Base-by-base conservation (phyloP, 2,797 vertebrate genomes). In the Falco cherrug region DNA sequence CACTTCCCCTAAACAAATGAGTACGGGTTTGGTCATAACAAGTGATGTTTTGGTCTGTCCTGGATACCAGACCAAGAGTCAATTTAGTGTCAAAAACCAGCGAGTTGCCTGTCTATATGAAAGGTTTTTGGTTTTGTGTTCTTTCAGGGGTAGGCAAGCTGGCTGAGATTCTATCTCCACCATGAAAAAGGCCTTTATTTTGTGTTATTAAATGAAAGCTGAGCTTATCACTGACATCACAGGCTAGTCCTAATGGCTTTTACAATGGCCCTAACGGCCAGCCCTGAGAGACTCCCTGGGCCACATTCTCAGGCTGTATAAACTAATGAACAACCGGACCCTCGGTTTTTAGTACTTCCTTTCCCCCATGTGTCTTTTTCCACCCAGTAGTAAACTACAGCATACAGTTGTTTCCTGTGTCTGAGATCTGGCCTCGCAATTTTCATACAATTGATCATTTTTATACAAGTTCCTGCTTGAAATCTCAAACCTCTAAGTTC, bases 181-280 rank as follows among this genome's bases (percentile, higher is more conserved):
- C 82, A 78, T 76, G 84, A 93, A 95, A 94, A 96, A 91, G 76
- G 18, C 61, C 87, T 89, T 94, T 93, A 96, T 94, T 96, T 93
- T 88, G 47, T 84, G 59, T 96, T 96, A 96, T 93, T 96, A 95
- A 95, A 96, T 84, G 94, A 95, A 96, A 97, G 33, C 76, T 84
- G 93, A 97, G 90, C 92, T 93, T 97, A 97, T 95, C 87, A 78
- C 61, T 95, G 76, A 84, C 89, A 97, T 95, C 90, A 78, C 69
- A 67, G 67, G 54, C 76, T 77, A 59, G 45, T 31, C 28, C 61
- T 93, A 92, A 92, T 91, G 87, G 79, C 87, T 94, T 91, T 97
- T 94, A 95, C 81, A 95, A 88, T n/a, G 11, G 61, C 48, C 69
- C 13, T 96, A 93, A 96, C 86, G 79, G 65, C 59, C 54, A 92